These are phyloP conservation scores for Sepiola atlantica DNA, from an alignment of 2,888 invertebrate genomes.

Conservation along the genomic window DNA sequence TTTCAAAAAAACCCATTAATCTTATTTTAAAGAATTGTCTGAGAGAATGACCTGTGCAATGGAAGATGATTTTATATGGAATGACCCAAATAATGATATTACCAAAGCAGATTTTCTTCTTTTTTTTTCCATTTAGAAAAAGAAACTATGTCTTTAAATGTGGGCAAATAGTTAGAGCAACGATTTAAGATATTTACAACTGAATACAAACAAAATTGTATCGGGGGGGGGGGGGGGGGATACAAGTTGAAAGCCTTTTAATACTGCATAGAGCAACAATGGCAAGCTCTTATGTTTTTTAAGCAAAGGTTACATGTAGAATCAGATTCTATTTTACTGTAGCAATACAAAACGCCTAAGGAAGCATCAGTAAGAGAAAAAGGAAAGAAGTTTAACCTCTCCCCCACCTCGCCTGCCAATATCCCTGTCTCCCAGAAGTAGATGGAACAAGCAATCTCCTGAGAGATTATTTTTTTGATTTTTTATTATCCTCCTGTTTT, in stretches of 20 bases:
- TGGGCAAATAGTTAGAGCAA: not conserved
- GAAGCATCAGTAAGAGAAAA: not conserved
- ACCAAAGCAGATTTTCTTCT: not conserved
- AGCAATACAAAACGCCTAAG: not conserved
- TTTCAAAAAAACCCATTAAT: too few relatives aligned
- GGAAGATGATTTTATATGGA: too few relatives aligned
- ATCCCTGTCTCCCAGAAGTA: not conserved
- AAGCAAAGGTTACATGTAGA: not conserved
- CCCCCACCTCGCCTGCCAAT: too few relatives aligned
- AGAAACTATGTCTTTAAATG: not conserved
- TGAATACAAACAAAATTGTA: not conserved
- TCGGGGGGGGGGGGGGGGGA: too few relatives aligned
- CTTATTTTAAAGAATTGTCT: too few relatives aligned
- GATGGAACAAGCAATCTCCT: not conserved
- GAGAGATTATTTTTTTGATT: not conserved
- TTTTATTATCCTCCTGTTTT: not conserved
- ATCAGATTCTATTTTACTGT: not conserved
- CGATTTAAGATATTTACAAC: not conserved
- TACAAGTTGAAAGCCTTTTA: slow-evolving; percentile 15
- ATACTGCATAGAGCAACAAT: not conserved
- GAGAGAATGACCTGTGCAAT: too few relatives aligned
- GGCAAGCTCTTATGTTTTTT: not conserved
- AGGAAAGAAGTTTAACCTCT: not conserved
- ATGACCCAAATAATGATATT: too few relatives aligned
- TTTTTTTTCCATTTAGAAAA: not conserved